Conservation (phyloP, 2,888 invertebrate genomes). For the Molorchus minor region DNA sequence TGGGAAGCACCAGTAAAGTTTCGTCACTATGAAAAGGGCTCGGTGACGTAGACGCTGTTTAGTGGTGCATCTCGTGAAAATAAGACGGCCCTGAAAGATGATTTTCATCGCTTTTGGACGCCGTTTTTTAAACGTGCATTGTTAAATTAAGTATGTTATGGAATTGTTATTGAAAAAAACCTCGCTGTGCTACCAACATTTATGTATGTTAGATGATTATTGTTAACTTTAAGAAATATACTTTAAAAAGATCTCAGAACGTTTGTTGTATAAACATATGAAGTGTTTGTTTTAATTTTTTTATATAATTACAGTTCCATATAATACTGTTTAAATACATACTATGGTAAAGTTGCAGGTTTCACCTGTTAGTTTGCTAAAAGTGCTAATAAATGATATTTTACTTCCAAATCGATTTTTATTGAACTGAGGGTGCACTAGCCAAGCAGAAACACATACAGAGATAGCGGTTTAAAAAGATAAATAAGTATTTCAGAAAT, state of each 20-base stretch:
- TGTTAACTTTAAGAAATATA: conserved; percentile 42
- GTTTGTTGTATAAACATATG: conserved; percentile 36
- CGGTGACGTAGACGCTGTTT: no score
- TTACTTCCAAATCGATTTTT: conserved; percentile 33
- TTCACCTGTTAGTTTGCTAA: conserved; percentile 45
- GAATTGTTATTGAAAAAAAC: conserved; percentile 38
- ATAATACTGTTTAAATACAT: conserved; percentile 34
- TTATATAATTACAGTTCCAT: conserved; percentile 35
- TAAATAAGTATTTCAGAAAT: no score
- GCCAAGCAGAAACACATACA: no score
- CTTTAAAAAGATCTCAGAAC: conserved; percentile 37
- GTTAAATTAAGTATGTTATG: conserved; percentile 29
- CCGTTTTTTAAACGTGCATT: conserved; percentile 15
- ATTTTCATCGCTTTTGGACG: conserved; percentile 4
- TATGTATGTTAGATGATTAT: conserved; percentile 41
- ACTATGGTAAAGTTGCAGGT: conserved; percentile 37
- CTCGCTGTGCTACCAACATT: conserved; percentile 42
- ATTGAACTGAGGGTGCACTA: conserved; percentile 66
- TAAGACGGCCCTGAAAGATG: conserved; percentile 7
- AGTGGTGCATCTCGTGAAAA: background rate
- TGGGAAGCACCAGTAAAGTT: no score
- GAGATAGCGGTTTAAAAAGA: no score
- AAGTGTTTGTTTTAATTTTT: conserved; percentile 35
- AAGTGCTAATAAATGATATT: conserved; percentile 48
- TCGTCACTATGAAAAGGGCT: no score